These are phyloP conservation scores for Podargus strigoides DNA, from an alignment of 2,797 vertebrate genomes.

Conservation along the genomic window DNA sequence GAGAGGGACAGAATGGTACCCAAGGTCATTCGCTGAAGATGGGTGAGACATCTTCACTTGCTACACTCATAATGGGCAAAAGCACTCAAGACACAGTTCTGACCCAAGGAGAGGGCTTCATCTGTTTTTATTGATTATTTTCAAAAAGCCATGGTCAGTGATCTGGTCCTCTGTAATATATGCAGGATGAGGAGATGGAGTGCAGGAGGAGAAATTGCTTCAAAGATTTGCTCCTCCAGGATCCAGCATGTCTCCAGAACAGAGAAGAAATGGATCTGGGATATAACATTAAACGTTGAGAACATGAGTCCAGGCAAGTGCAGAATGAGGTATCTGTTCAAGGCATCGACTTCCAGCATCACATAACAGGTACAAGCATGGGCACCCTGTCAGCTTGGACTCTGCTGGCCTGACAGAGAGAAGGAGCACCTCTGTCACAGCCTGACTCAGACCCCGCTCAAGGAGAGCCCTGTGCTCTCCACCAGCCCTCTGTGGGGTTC, in stretches of 20 bases:
- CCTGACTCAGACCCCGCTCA: not conserved
- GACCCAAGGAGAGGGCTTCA: not conserved
- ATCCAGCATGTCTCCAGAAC: not conserved
- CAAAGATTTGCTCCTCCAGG: not conserved
- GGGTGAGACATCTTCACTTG: not conserved
- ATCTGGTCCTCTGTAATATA: not conserved
- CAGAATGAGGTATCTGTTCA: not conserved
- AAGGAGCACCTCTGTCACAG: not conserved
- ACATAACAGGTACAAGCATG: not conserved
- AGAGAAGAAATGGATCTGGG: not conserved
- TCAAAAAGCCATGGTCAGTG: not conserved
- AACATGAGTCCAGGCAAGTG: not conserved
- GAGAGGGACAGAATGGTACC: not conserved
- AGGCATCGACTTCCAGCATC: not conserved
- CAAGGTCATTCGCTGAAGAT: not conserved
- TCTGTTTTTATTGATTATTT: not conserved
- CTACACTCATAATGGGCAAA: not conserved
- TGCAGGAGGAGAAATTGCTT: not conserved
- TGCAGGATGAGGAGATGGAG: not conserved
- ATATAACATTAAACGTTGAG: not conserved
- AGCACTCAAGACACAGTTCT: not conserved
- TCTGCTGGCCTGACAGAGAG: not conserved
- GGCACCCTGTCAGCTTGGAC: not conserved
- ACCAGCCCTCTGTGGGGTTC: rapidly evolving
- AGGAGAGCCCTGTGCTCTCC: not conserved